These are phyloP conservation scores for Miltochrista miniata DNA, from an alignment of 2,888 invertebrate genomes.

Conservation along the genomic window DNA sequence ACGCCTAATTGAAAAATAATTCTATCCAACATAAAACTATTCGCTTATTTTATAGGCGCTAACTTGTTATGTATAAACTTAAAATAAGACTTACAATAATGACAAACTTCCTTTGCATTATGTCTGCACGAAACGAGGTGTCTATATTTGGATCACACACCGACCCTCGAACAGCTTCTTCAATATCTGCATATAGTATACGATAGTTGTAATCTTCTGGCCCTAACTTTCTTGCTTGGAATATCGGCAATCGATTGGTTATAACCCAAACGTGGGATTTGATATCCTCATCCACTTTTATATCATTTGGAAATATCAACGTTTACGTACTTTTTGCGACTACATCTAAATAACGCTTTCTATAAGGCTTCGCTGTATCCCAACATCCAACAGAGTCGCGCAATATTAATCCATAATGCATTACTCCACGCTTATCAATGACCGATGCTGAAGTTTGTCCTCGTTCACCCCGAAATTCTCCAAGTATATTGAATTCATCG, in stretches of 20 bases:
- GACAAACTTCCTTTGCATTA: conserved; percentile 28
- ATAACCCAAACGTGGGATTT: conserved; percentile 90
- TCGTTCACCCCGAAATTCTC: conserved; percentile 80
- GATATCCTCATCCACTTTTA: conserved; percentile 88
- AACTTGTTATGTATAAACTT: conserved; percentile 2
- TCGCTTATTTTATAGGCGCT: too few relatives aligned
- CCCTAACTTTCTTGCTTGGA: conserved; percentile 86
- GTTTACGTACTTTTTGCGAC: conserved; percentile 88
- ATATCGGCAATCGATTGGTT: conserved; percentile 89
- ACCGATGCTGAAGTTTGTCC: too few relatives aligned
- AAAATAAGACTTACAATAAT: conserved; percentile 10
- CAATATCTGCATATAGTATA: too few relatives aligned
- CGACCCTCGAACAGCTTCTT: too few relatives aligned
- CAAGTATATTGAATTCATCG: conserved; percentile 61
- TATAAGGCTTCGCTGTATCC: conserved; percentile 87
- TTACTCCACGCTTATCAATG: conserved; percentile 87
- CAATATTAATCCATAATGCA: conserved; percentile 93
- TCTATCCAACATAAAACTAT: too few relatives aligned
- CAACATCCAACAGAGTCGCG: too few relatives aligned
- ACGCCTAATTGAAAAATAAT: too few relatives aligned
- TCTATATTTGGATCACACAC: conserved; percentile 69
- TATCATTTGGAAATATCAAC: conserved; percentile 93
- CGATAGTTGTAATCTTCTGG: conserved; percentile 88
- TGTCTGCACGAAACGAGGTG: neutral
- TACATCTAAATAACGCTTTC: conserved; percentile 84